Evolutionary conservation across 2,797 vertebrate genomes (phyloP).

Genomic region (Decapterus maruadsi): DNA sequence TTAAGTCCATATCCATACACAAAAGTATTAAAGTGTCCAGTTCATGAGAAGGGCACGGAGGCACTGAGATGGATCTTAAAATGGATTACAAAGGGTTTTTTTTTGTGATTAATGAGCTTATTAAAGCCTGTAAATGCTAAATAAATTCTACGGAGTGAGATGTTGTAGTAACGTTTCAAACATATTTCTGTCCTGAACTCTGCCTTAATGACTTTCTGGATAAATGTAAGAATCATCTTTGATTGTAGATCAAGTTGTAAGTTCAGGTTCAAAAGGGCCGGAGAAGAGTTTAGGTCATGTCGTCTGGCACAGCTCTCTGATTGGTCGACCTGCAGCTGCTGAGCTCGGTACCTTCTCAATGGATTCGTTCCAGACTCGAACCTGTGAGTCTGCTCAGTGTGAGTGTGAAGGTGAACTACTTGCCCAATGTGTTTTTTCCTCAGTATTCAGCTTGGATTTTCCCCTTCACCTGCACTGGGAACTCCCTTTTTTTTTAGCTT

Average conservation of each 20-base stretch:
- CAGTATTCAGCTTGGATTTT: constrained; percentile 3
- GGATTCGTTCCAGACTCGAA: constrained; percentile 3
- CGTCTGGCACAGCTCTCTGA: not conserved
- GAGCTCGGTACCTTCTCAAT: not conserved
- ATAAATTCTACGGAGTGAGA: not conserved
- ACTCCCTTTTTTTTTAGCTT: not conserved
- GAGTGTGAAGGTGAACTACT: no score
- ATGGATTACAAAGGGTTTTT: not conserved
- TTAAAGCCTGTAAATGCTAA: not conserved
- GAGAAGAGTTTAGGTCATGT: not conserved
- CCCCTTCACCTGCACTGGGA: constrained; percentile 2
- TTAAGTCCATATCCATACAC: not conserved
- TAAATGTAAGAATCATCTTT: not conserved
- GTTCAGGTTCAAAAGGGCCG: not conserved
- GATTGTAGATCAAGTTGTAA: no score
- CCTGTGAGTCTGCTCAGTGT: not conserved
- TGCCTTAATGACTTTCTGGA: not conserved
- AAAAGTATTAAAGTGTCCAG: not conserved
- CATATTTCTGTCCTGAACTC: not conserved
- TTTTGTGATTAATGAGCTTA: constrained; percentile 2
- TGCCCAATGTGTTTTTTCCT: not conserved
- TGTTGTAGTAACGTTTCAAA: not conserved
- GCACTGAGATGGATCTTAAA: constrained; percentile 10
- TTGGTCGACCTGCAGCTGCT: not conserved
- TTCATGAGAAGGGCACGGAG: not conserved